A percentile compares a stretch with the other conserved stretches of the same genome.
Evolutionary conservation across 2,797 vertebrate genomes (phyloP).

Genomic region (Kryptolebias ocellatus): DNA sequence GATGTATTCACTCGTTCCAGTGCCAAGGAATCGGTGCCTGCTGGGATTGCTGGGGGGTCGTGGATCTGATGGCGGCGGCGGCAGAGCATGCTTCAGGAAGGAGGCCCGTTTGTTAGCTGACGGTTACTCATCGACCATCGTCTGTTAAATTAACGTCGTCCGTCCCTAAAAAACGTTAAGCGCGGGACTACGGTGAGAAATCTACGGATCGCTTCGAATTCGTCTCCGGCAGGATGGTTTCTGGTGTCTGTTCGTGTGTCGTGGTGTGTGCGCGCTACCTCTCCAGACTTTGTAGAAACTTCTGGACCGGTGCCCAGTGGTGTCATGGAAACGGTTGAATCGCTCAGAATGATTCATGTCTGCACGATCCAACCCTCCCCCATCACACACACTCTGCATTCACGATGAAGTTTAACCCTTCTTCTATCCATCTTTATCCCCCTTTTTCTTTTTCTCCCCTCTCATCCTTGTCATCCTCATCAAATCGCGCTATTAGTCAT

Average conservation of each 20-base stretch:
- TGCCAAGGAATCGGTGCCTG: conserved; percentile 73
- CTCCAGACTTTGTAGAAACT: conserved; percentile 89
- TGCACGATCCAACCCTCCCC: conserved; percentile 76
- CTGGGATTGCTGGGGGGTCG: conserved; percentile 51
- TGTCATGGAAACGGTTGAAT: conserved; percentile 99
- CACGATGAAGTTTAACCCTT: conserved; percentile 88
- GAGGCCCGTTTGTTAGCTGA: conserved; percentile 37
- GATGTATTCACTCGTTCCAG: conserved; percentile 67
- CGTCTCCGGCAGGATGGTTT: conserved; percentile 26
- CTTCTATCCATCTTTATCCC: conserved; percentile 76
- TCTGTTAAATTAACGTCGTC: conserved; percentile 73
- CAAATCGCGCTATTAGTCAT: conserved; percentile 73
- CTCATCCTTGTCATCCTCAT: conserved; percentile 62
- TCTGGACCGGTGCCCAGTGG: conserved; percentile 94
- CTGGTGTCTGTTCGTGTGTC: conserved; percentile 15
- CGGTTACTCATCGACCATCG: conserved; percentile 69
- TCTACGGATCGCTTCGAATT: conserved; percentile 58
- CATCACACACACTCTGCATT: conserved; percentile 32
- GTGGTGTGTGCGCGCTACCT: conserved; percentile 73
- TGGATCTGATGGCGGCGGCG: not conserved
- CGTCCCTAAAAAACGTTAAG: conserved; percentile 44
- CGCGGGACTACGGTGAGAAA: conserved; percentile 57
- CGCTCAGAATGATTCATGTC: conserved; percentile 96
- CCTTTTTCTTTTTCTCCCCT: conserved; percentile 25
- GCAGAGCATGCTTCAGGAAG: not conserved